These are phyloP conservation scores for Phylloscopus collybita DNA, from an alignment of 2,797 vertebrate genomes.

Conservation along the genomic window DNA sequence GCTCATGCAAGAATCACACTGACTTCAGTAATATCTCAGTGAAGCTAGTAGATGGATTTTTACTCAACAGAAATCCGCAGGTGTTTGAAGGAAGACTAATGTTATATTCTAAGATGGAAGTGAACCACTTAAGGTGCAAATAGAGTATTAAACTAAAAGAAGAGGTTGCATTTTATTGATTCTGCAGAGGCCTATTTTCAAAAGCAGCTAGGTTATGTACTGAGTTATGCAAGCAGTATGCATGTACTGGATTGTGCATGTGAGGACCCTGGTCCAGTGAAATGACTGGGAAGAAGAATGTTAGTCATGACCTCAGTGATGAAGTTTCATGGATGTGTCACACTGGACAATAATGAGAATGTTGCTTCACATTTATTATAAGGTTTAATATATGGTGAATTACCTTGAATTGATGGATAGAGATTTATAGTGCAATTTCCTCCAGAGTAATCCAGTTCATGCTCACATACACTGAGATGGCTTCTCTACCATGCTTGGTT, in stretches of 20 bases:
- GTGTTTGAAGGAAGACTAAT: not conserved
- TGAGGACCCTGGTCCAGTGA: not conserved
- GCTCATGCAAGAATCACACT: not conserved
- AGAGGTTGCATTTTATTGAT: not conserved
- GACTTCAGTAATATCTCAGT: not conserved
- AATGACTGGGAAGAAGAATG: not conserved
- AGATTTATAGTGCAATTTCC: not conserved
- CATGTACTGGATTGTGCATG: not conserved
- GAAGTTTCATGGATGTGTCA: not conserved
- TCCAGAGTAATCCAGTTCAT: not conserved
- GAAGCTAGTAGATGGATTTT: not conserved
- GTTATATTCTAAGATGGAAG: not conserved
- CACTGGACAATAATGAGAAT: not conserved
- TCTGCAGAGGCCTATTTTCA: not conserved
- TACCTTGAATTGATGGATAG: not conserved
- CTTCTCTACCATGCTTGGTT: not conserved
- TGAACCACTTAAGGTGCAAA: not conserved
- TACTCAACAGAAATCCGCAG: not conserved
- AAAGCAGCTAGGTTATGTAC: not conserved
- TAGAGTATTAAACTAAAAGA: not conserved
- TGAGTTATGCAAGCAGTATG: not conserved
- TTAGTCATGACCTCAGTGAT: not conserved
- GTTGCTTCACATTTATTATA: not conserved
- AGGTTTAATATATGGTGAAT: not conserved
- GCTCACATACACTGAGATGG: not conserved